A percentile compares a stretch with the other conserved stretches of the same genome.
Conservation (phyloP, 2,888 invertebrate genomes). For the Troides helena region DNA sequence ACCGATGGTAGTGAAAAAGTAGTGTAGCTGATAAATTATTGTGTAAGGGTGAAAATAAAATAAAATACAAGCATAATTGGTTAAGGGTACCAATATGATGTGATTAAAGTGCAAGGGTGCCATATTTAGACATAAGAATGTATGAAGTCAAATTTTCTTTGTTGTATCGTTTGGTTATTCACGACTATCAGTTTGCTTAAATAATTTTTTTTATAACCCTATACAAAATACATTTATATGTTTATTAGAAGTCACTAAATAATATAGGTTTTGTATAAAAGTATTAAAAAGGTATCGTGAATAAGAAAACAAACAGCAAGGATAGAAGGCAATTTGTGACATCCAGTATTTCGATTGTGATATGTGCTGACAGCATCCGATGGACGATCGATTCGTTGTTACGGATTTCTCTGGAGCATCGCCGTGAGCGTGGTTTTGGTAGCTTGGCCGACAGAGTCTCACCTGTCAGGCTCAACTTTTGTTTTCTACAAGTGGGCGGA, state of each 20-base stretch:
- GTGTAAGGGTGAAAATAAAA: conserved; percentile 1
- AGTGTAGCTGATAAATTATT: not conserved
- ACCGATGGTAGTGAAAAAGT: not conserved
- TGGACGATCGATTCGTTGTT: conserved; percentile 45
- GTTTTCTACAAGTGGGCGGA: conserved; percentile 82
- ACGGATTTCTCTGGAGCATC: conserved; percentile 36
- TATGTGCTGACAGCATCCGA: conserved; percentile 34
- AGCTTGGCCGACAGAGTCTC: conserved; percentile 52
- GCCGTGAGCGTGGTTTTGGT: conserved; percentile 9
- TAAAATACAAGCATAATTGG: conserved; percentile 22
- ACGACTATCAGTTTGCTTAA: conserved; percentile 16
- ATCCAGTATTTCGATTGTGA: not conserved
- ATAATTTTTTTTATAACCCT: not conserved
- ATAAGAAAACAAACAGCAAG: conserved; percentile 6
- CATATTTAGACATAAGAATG: conserved; percentile 12
- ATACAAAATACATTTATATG: too few relatives aligned
- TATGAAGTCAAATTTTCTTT: conserved; percentile 6
- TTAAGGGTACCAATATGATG: conserved; percentile 10
- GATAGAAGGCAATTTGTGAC: conserved; percentile 2
- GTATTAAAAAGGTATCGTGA: conserved; percentile 10
- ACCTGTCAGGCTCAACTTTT: conserved; percentile 85
- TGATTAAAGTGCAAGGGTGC: conserved; percentile 23
- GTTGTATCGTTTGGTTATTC: conserved; percentile 10
- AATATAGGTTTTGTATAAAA: not conserved
- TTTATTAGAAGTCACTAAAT: too few relatives aligned